Conservation (phyloP, 2,113 vertebrate species). For the Talpa occidentalis region DNA sequence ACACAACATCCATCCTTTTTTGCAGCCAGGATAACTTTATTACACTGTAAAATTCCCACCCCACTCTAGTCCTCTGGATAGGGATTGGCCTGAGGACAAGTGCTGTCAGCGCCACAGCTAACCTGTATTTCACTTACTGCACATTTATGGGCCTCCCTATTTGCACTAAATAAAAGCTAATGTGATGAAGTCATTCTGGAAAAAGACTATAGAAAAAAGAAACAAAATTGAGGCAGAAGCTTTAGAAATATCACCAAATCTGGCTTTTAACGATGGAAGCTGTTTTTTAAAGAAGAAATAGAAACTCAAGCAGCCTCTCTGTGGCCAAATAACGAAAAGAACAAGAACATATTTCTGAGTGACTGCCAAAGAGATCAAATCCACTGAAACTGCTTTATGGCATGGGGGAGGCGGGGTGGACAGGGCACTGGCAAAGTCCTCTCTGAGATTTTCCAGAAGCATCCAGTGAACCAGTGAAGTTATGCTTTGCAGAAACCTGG, state of each 20-base stretch:
- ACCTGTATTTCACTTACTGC: background rate
- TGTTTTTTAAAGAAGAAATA: slow-evolving; percentile 27
- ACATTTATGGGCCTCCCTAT: background rate
- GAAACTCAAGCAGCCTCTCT: background rate
- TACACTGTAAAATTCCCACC: background rate
- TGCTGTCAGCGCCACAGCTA: background rate
- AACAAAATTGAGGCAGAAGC: slow-evolving; percentile 38
- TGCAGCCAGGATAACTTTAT: background rate
- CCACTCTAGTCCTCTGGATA: background rate
- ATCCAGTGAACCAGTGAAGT: background rate
- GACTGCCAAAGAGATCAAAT: background rate
- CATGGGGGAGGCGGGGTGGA: background rate
- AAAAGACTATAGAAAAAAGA: slow-evolving; percentile 49
- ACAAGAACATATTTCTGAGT: background rate
- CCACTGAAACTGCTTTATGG: background rate
- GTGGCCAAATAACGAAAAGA: background rate
- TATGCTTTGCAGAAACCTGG: background rate
- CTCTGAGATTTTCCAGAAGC: background rate
- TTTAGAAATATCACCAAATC: slow-evolving; percentile 29
- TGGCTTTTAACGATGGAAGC: slow-evolving; percentile 17
- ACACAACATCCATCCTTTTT: background rate
- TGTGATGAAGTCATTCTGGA: slow-evolving; percentile 5
- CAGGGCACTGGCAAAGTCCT: background rate
- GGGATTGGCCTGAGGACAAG: background rate
- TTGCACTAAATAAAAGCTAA: slow-evolving; percentile 17